Conservation (phyloP, 35 echinoderm and acorn worm species). For the Strongylocentrotus purpuratus region DNA sequence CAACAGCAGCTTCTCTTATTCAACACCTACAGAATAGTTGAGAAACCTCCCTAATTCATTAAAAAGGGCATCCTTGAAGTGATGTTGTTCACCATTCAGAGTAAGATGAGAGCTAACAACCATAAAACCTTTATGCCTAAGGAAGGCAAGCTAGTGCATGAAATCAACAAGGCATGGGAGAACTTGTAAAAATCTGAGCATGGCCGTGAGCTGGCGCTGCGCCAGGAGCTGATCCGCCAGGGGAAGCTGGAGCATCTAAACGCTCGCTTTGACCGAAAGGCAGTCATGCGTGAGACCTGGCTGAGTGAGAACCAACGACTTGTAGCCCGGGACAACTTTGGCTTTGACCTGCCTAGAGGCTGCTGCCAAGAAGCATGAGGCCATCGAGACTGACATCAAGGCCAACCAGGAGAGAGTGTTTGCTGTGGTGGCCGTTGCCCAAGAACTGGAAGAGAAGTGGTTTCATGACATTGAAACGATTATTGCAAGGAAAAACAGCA, state of each 20-base stretch:
- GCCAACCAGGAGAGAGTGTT: slow-evolving; percentile 96
- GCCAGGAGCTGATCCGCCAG: slow-evolving; percentile 97
- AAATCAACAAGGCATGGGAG: slow-evolving; percentile 99
- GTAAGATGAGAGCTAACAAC: slow-evolving; percentile 99
- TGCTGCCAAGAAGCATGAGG: slow-evolving; percentile 98
- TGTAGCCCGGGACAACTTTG: slow-evolving; percentile 97
- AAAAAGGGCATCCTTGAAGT: slow-evolving; percentile 98
- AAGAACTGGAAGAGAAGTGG: slow-evolving; percentile 90
- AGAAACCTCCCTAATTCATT: slow-evolving; percentile 98
- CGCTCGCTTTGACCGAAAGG: slow-evolving; percentile 88
- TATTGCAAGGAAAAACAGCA: slow-evolving; percentile 98
- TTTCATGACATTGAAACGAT: slow-evolving; percentile 97
- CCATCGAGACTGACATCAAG: slow-evolving; percentile 99
- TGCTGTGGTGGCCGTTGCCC: slow-evolving; percentile 95
- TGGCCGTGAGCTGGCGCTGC: slow-evolving; percentile 87
- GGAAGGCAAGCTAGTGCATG: slow-evolving; percentile 93
- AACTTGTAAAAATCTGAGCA: slow-evolving; percentile 89
- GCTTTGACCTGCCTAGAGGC: slow-evolving; percentile 96
- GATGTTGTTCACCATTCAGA: slow-evolving; percentile 95
- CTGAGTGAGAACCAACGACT: slow-evolving; percentile 96
- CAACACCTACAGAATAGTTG: slow-evolving; percentile 96
- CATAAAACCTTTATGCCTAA: slow-evolving; percentile 91
- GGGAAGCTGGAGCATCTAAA: slow-evolving; percentile 98
- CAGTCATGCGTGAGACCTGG: slow-evolving; percentile 95
- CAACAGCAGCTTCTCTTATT: slow-evolving; percentile 96